A percentile compares a stretch with the other conserved stretches of the same genome.
These are phyloP conservation scores for Trypoxylon attenuatum DNA, from an alignment of 2,888 invertebrate genomes.

Conservation along the genomic window DNA sequence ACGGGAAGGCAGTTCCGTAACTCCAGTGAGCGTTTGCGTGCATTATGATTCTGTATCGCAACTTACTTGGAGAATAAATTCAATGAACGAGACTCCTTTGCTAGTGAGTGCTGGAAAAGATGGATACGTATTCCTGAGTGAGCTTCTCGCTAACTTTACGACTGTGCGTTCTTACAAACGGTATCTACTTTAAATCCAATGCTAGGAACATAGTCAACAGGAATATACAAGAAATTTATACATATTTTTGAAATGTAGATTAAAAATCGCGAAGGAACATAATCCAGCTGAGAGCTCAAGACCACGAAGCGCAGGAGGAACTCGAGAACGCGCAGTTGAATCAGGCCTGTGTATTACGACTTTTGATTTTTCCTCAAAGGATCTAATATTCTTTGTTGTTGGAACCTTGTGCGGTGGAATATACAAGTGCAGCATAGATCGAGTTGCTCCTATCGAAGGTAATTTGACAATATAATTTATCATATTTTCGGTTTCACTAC, in stretches of 20 bases:
- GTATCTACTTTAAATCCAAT: too few relatives aligned
- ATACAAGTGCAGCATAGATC: constrained; percentile 68
- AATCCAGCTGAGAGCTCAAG: constrained; percentile 69
- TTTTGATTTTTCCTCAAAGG: constrained; percentile 66
- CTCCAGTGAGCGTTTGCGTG: constrained; percentile 60
- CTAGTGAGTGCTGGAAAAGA: constrained; percentile 67
- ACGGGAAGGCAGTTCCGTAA: constrained; percentile 59
- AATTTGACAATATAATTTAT: background rate
- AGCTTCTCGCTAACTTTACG: constrained; percentile 64
- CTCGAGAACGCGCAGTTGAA: constrained; percentile 66
- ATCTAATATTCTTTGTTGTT: constrained; percentile 63
- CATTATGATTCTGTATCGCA: constrained; percentile 67
- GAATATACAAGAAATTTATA: too few relatives aligned
- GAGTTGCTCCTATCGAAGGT: constrained; percentile 61
- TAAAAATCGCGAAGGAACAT: constrained; percentile 68
- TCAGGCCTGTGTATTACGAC: constrained; percentile 68
- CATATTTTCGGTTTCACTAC: background rate
- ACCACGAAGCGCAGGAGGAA: constrained; percentile 68
- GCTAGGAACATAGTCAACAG: too few relatives aligned
- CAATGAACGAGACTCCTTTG: constrained; percentile 59
- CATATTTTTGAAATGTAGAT: constrained; percentile 44
- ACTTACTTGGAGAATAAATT: constrained; percentile 64
- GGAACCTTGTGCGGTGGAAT: constrained; percentile 71
- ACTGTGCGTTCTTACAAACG: constrained; percentile 56
- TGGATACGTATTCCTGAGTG: constrained; percentile 67